Evolutionary conservation across 2,888 invertebrate species (phyloP).

Genomic region (Serripes groenlandicus): DNA sequence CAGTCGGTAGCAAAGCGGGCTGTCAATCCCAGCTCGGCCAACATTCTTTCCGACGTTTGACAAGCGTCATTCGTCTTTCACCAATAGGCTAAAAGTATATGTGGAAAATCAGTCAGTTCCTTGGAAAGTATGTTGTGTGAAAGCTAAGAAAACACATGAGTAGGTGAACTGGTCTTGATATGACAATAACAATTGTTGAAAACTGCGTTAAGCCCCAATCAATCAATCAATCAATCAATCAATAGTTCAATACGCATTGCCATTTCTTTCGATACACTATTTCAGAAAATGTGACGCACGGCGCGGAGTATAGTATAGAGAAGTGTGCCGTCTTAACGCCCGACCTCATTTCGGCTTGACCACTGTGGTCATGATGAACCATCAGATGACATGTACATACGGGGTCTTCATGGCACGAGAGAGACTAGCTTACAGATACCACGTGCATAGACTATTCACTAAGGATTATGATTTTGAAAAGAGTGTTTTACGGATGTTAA

Average conservation of each 20-base stretch:
- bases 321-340: too few relatives aligned
- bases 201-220: neutral
- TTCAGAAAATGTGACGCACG: neutral
- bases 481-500: neutral
- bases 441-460: neutral
- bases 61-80: neutral
- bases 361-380: too few relatives aligned
- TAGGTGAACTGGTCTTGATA: neutral
- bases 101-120: neutral
- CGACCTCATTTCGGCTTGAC: too few relatives aligned
- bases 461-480: neutral
- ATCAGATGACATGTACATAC: too few relatives aligned
- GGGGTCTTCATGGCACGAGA: neutral
- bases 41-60: neutral
- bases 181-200: neutral
- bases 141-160: neutral
- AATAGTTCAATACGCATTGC: neutral
- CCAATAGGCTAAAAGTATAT: neutral
- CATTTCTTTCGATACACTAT: neutral
- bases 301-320: neutral
- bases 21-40: neutral
- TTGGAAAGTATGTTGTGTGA: neutral
- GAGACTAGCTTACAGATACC: neutral
- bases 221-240: neutral
- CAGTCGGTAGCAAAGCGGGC: neutral